Base-by-base conservation (phyloP, 2,797 vertebrate species). In the Sylvia borin region DNA sequence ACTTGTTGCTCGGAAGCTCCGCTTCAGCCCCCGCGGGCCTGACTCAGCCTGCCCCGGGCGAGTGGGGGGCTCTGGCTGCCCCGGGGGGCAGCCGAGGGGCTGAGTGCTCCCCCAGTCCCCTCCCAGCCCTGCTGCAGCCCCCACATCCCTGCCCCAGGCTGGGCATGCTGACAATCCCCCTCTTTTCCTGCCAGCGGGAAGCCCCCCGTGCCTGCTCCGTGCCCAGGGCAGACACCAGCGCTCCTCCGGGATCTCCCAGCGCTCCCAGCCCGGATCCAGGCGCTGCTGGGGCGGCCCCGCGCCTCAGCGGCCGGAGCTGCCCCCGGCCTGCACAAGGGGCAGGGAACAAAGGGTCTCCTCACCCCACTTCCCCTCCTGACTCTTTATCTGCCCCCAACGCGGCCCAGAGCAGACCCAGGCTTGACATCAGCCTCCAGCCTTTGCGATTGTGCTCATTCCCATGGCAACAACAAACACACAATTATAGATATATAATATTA, bases 391-490 rank as follows among this genome's bases (percentile, higher is more conserved):
- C 68, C 92, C 94, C 93, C 58, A 4, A 1, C 15, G 24, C 77
- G 90, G 75, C 84, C 84, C 82, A 13, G 77, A 53, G 34, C 70
- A 89, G 84, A 62, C 84, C 78, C 26, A 92, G 76, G 79, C 84
- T 96, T 77, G 95, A 96, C 95, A 96, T 90, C 86, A 88, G 67
- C 10, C 90, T 72, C 80, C 66, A 47, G 90, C 70, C 88, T 93
- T 53, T 51, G 95, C 93, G 81, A 74, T 57, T 61, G 94, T 76
- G 94, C 96, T 95, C 90, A 98, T 98, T 97, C 96, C 98, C 98
- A 98, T 98, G 97, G 98, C 97, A 98, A 98, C 98, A 43, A 89
- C 95, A 92, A 92, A 88, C 93, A 83, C 88, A 93, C 89, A 75
- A 95, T 93, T 91, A 93, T 7, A 90, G 84, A 94, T 86, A 90